Conservation (phyloP, 1,140 invertebrate species). For the Drosophila ohnishii region DNA sequence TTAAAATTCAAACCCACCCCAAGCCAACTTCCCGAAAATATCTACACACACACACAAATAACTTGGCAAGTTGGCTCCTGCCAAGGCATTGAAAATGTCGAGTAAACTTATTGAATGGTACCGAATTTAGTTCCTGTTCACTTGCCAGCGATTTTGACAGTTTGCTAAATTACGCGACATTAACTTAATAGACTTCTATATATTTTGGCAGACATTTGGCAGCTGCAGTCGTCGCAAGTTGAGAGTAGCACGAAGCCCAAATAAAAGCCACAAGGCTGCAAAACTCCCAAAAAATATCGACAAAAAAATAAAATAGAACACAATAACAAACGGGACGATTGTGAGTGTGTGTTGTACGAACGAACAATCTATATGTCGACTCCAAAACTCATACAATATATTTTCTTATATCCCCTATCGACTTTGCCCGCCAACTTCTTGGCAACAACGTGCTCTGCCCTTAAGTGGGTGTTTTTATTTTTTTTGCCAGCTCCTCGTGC, state of each 20-base stretch:
- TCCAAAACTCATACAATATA: conserved; percentile 43
- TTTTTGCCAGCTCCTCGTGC: neutral
- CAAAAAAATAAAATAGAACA: conserved; percentile 27
- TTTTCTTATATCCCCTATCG: conserved; percentile 43
- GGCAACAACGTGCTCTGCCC: conserved; percentile 11
- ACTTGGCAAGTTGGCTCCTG: conserved; percentile 18
- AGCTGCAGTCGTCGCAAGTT: conserved; percentile 57
- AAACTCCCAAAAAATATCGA: conserved; percentile 40
- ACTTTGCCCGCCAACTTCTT: conserved; percentile 34
- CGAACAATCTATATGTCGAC: conserved; percentile 41
- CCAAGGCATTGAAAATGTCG: conserved; percentile 26
- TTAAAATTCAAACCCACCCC: conserved; percentile 4
- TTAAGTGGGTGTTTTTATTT: conserved; percentile 1
- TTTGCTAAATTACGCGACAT: conserved; percentile 80
- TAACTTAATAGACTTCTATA: conserved; percentile 79
- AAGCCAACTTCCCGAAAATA: conserved; percentile 10
- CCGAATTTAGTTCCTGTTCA: conserved; percentile 61
- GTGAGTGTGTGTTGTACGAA: conserved; percentile 12
- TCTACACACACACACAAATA: conserved; percentile 22
- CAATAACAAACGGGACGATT: conserved; percentile 42
- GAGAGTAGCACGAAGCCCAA: conserved; percentile 34
- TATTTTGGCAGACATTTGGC: conserved; percentile 74
- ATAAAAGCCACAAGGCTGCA: conserved; percentile 64
- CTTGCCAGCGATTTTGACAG: conserved; percentile 75
- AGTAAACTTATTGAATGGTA: conserved; percentile 67